Conservation (phyloP, 2,797 vertebrate genomes). For the Trichosurus vulpecula region DNA sequence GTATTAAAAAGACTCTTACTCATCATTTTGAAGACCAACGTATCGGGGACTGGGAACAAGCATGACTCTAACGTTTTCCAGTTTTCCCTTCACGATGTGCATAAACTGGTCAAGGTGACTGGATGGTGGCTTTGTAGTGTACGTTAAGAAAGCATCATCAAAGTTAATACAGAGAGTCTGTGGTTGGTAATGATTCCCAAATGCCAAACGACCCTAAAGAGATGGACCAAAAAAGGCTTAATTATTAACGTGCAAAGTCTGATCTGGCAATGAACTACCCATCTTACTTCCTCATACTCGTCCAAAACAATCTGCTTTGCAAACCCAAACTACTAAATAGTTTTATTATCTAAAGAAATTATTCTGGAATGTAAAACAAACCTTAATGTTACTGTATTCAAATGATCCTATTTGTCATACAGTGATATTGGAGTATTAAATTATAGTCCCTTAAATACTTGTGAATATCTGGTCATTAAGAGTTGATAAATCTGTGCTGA, state of each 20-base stretch:
- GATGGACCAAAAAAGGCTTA: conserved; percentile 49
- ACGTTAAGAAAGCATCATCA: conserved; percentile 97
- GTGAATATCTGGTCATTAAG: background rate
- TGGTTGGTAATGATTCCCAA: conserved; percentile 97
- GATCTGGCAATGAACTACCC: background rate
- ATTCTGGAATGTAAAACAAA: background rate
- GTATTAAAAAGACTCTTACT: conserved; percentile 87
- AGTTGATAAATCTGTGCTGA: conserved; percentile 31
- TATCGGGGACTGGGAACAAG: conserved; percentile 97
- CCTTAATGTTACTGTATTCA: conserved; percentile 19
- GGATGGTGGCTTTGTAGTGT: conserved; percentile 97
- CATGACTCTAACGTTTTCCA: conserved; percentile 99
- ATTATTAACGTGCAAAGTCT: background rate
- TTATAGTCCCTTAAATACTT: conserved; percentile 29
- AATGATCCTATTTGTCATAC: background rate
- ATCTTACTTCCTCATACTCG: conserved; percentile 3
- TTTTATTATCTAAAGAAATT: conserved; percentile 27
- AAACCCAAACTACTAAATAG: conserved; percentile 23
- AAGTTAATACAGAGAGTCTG: conserved; percentile 98
- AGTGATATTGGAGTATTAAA: background rate
- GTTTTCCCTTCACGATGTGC: conserved; percentile 97
- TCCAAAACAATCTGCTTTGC: background rate
- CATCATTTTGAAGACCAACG: conserved; percentile 96
- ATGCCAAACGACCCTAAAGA: conserved; percentile 94
- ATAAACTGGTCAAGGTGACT: conserved; percentile 98